phyloP scores from a whole-genome alignment of 2,113 vertebrate genomes.

The Opisthocomus hoazin region DNA sequence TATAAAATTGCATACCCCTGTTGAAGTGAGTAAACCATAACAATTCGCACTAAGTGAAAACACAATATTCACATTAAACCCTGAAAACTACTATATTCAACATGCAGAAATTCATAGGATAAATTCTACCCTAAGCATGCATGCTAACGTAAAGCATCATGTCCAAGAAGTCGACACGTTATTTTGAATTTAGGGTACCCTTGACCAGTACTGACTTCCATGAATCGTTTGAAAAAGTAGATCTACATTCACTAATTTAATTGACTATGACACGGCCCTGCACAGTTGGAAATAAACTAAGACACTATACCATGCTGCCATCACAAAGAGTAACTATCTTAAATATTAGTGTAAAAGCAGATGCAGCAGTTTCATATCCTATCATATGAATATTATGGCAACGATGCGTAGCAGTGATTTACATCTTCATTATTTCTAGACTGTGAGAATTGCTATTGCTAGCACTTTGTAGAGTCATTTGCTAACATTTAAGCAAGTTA shows the following conservation, averaged over 20 bases:
- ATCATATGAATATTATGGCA: not conserved
- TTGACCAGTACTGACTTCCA: not conserved
- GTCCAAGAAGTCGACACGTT: not conserved
- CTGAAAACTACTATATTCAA: not conserved
- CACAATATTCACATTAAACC: not conserved
- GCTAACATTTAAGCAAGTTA: constrained; percentile 57
- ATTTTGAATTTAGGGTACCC: not conserved
- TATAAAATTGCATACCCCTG: not conserved
- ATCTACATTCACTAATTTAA: not conserved
- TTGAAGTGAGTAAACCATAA: not conserved
- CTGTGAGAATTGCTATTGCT: not conserved
- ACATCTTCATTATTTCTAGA: constrained; percentile 59
- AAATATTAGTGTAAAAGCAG: not conserved
- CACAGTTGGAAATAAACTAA: not conserved
- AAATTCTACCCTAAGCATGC: not conserved
- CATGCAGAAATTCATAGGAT: not conserved
- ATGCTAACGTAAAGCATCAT: not conserved
- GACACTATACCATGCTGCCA: not conserved
- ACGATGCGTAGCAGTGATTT: constrained; percentile 53
- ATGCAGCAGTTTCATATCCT: constrained; percentile 31
- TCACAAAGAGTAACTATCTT: not conserved
- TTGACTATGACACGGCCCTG: not conserved
- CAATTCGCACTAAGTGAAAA: not conserved
- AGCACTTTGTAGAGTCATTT: constrained; percentile 42
- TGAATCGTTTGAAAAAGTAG: not conserved